Percentiles rank a stretch among this genome's conserved stretches.
Evolutionary conservation across 1,140 invertebrate genomes (phyloP).

Genomic region (Heliconius nattereri): DNA sequence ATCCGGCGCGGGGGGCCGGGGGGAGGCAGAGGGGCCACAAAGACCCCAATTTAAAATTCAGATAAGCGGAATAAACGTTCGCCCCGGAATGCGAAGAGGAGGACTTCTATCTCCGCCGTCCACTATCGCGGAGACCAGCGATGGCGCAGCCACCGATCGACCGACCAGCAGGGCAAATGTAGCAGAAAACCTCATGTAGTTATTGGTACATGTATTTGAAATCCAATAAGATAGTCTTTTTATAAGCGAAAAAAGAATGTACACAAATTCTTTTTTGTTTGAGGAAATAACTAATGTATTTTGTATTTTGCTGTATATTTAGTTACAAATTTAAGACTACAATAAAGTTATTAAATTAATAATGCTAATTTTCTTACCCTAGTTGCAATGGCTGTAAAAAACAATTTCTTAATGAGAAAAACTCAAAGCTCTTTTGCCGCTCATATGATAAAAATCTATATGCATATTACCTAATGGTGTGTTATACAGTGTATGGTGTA

Average conservation of each 20-base stretch:
- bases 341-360: too few relatives aligned
- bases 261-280: too few relatives aligned
- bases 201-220: too few relatives aligned
- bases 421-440: slow-evolving; percentile 13
- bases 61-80: slow-evolving; percentile 75
- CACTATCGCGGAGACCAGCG: slow-evolving; percentile 5
- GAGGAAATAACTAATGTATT: not conserved
- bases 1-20: slow-evolving; percentile 44
- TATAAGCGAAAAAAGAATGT: too few relatives aligned
- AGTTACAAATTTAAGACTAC: too few relatives aligned
- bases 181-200: not conserved
- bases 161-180: slow-evolving; percentile 13
- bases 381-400: slow-evolving; percentile 2
- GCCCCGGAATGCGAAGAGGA: slow-evolving; percentile 48
- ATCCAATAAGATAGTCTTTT: too few relatives aligned
- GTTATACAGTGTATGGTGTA: slow-evolving; percentile 11
- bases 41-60: slow-evolving; percentile 73
- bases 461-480: slow-evolving; percentile 25
- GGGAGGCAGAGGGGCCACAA: slow-evolving; percentile 27
- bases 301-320: not conserved
- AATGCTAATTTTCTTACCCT: slow-evolving; percentile 7
- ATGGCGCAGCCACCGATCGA: not conserved
- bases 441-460: slow-evolving; percentile 1
- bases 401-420: not conserved
- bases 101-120: slow-evolving; percentile 23